Conservation (phyloP, 1,140 invertebrate genomes). For the Brachionus angularis region DNA sequence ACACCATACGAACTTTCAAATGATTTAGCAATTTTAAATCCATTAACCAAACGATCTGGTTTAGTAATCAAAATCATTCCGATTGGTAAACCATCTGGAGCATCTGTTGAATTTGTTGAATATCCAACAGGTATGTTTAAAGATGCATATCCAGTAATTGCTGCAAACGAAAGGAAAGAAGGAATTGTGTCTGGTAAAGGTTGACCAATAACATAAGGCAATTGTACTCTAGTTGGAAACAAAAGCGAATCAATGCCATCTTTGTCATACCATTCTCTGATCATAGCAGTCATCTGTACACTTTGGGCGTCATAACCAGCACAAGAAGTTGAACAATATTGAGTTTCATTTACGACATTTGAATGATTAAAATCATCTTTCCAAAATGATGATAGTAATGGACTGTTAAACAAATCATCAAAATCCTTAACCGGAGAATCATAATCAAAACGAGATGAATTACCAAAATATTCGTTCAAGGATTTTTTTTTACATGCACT, state of each 20-base stretch:
- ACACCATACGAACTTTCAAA: neutral
- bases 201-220: neutral
- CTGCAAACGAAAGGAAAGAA: neutral
- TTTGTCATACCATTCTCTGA: neutral
- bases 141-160: neutral
- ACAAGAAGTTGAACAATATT: neutral
- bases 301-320: neutral
- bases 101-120: neutral
- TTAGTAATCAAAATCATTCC: neutral
- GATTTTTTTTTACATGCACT: neutral
- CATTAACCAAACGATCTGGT: neutral
- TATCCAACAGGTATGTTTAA: neutral
- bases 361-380: constrained; percentile 1
- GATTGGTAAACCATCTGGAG: neutral
- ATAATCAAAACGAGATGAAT: neutral
- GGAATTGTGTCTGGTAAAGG: neutral
- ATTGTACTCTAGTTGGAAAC: neutral
- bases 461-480: neutral
- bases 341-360: neutral
- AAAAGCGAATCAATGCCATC: neutral
- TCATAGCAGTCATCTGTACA: neutral
- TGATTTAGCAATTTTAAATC: neutral
- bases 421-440: constrained; percentile 12
- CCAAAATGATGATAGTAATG: constrained; percentile 5
- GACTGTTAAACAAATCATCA: constrained; percentile 9